Evolutionary conservation across 2,113 vertebrate genomes (phyloP).

Genomic region (Eubucco bourcierii): DNA sequence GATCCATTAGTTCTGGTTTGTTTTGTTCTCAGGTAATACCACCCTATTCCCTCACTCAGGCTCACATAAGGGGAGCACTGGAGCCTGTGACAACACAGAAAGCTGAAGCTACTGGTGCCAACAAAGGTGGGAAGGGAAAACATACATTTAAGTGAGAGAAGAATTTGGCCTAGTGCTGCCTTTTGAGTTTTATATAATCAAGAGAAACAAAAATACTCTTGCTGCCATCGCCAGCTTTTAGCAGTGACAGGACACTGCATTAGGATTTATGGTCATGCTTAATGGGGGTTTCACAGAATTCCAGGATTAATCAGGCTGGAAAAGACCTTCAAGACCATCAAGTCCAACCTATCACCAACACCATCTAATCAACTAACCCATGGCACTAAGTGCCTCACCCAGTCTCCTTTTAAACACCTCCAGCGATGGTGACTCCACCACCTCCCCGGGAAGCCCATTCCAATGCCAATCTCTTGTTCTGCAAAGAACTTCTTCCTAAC

Average conservation of each 20-base stretch:
- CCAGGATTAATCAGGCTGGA: no score
- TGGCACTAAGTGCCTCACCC: no score
- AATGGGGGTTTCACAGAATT: not conserved
- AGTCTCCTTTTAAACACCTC: no score
- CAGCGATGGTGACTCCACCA: no score
- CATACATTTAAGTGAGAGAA: not conserved
- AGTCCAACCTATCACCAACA: no score
- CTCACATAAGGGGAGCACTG: not conserved
- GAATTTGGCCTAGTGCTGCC: not conserved
- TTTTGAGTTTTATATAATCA: not conserved
- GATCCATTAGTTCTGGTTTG: not conserved
- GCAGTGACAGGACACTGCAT: not conserved
- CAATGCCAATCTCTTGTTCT: no score
- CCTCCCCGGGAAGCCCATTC: no score
- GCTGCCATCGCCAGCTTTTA: not conserved
- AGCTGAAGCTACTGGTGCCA: not conserved
- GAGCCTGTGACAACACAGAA: not conserved
- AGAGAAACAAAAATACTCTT: not conserved
- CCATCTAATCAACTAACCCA: no score
- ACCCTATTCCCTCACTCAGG: not conserved
- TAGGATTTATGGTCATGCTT: not conserved
- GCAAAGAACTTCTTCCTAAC: no score
- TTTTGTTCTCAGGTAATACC: constrained; percentile 10
- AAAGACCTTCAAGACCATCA: no score
- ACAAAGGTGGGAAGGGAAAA: not conserved